These are phyloP conservation scores for Sphaerodactylus townsendi DNA, from an alignment of 2,113 vertebrate species.

Conservation along the genomic window DNA sequence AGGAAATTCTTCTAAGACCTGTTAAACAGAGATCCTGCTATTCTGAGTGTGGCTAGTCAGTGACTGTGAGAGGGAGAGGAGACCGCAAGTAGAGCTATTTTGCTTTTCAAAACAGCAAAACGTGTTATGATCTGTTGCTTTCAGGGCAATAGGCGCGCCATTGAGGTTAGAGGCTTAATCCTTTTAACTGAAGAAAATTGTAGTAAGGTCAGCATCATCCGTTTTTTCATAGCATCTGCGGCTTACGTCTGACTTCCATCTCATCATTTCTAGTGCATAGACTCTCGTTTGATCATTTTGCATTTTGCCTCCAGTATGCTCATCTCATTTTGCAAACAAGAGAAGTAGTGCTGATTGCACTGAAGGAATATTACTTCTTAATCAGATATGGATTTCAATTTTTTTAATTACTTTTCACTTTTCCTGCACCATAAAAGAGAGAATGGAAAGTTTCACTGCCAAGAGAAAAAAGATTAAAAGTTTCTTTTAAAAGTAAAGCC, in stretches of 20 bases:
- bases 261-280: conserved; percentile 49
- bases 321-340: conserved; percentile 52
- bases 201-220: conserved; percentile 33
- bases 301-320: conserved; percentile 52
- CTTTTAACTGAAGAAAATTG: conserved; percentile 47
- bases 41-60: conserved; percentile 36
- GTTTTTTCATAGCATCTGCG: conserved; percentile 58
- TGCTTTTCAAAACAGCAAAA: conserved; percentile 23
- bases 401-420: conserved; percentile 45
- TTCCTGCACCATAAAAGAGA: conserved; percentile 48
- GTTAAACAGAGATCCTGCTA: conserved; percentile 29
- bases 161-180: conserved; percentile 56
- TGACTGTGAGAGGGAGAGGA: conserved; percentile 28
- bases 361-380: conserved; percentile 41
- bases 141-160: conserved; percentile 28
- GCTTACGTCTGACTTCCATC: conserved; percentile 63
- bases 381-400: conserved; percentile 44
- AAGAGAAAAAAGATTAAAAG: conserved; percentile 62
- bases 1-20: conserved; percentile 53
- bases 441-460: conserved; percentile 65
- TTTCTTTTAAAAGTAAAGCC: conserved; percentile 55
- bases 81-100: not conserved
- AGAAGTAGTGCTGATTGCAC: conserved; percentile 31
- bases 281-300: conserved; percentile 50
- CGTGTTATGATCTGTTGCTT: conserved; percentile 25